These are phyloP conservation scores for Pachyuromys duprasi DNA, from an alignment of 2,797 vertebrate genomes.

Conservation along the genomic window DNA sequence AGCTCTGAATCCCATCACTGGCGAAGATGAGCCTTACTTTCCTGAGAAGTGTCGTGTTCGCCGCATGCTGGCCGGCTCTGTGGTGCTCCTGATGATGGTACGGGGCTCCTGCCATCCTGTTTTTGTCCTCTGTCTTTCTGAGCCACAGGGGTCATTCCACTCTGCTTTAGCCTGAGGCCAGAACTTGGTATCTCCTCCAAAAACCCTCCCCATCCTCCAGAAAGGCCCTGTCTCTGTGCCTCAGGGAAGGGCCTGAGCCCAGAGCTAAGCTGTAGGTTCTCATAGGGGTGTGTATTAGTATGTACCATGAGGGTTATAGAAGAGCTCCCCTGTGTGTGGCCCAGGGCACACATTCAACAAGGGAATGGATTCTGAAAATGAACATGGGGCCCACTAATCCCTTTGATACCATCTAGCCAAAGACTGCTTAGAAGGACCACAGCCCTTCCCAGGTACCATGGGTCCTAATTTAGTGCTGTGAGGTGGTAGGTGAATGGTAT, in stretches of 20 bases:
- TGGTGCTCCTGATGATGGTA: constrained; percentile 82
- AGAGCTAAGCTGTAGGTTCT: no score
- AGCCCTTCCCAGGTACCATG: neutral
- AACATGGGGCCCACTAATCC: neutral
- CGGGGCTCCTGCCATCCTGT: neutral
- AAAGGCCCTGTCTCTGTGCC: neutral
- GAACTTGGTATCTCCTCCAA: no score
- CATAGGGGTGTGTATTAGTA: neutral
- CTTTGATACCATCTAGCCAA: neutral
- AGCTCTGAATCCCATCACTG: constrained; percentile 77
- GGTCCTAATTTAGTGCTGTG: neutral
- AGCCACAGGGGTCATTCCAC: neutral
- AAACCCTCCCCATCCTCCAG: neutral
- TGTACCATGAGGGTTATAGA: neutral
- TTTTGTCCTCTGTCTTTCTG: neutral
- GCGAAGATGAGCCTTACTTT: constrained; percentile 81
- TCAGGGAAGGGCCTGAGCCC: neutral
- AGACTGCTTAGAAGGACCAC: neutral
- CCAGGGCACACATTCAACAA: neutral
- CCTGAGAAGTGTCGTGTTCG: constrained; percentile 26
- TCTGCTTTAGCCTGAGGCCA: no score
- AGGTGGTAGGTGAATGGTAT: neutral
- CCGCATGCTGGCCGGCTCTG: constrained; percentile 68
- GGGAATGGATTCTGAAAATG: neutral
- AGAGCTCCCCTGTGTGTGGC: neutral